phyloP scores from a whole-genome alignment of 2,113 vertebrate species.

The Mixornis gularis region DNA sequence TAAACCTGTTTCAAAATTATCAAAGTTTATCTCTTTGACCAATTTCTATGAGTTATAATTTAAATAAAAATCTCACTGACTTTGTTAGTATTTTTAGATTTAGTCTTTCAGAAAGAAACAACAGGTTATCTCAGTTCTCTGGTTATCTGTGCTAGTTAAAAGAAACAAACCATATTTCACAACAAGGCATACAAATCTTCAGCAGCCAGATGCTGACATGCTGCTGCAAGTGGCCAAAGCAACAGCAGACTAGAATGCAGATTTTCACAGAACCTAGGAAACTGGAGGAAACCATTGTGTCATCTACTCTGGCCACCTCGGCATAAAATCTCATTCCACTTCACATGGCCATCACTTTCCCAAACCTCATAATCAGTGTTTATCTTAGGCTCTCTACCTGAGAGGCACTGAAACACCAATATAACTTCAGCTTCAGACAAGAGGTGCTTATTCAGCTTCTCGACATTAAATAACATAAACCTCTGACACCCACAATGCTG shows the following conservation, averaged over 20 bases:
- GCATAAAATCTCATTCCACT: neutral
- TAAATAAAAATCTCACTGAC: neutral
- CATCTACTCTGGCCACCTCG: fast-evolving
- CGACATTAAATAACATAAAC: neutral
- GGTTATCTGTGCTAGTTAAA: neutral
- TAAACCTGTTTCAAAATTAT: neutral
- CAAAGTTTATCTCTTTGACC: neutral
- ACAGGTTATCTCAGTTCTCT: neutral
- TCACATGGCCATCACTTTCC: neutral
- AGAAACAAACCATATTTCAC: neutral
- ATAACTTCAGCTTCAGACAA: neutral
- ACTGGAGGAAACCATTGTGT: neutral
- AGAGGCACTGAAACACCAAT: neutral
- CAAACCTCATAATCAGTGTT: neutral
- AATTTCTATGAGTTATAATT: neutral
- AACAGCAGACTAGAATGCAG: neutral
- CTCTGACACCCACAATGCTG: neutral
- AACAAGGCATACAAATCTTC: neutral
- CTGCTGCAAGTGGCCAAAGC: neutral
- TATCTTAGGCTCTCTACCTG: neutral
- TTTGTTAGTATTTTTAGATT: neutral
- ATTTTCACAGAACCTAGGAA: neutral
- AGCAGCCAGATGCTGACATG: neutral
- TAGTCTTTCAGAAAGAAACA: neutral
- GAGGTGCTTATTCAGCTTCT: neutral